phyloP scores from a whole-genome alignment of 2,888 invertebrate genomes.

The Heliconius sara region DNA sequence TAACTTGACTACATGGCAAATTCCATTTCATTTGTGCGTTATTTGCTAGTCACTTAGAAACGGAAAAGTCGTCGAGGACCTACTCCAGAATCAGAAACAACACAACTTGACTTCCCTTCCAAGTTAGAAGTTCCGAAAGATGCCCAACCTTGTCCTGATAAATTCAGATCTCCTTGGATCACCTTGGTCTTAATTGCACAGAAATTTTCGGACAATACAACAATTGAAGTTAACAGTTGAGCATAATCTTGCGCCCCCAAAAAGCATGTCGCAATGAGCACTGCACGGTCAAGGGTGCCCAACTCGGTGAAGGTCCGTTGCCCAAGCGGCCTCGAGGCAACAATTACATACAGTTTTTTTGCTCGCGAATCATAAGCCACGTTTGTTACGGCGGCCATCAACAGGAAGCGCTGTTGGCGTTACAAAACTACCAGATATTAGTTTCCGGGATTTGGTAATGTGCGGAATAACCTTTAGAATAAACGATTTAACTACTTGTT shows the following conservation, averaged over 20 bases:
- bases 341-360: conserved; percentile 20
- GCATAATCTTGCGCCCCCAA: conserved; percentile 16
- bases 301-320: conserved; percentile 47
- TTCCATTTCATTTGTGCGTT: too few relatives aligned
- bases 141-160: not conserved
- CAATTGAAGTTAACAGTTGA: conserved; percentile 11
- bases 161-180: not conserved
- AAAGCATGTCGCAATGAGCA: conserved; percentile 30
- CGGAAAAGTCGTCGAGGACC: not conserved
- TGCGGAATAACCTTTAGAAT: conserved; percentile 17
- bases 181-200: conserved; percentile 13
- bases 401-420: conserved; percentile 32
- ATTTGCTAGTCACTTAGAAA: too few relatives aligned
- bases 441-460: conserved; percentile 25
- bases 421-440: conserved; percentile 19
- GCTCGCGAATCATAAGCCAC: conserved; percentile 11
- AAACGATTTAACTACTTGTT: not conserved
- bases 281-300: conserved; percentile 45
- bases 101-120: not conserved
- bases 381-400: conserved; percentile 19
- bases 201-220: conserved; percentile 15
- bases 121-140: not conserved
- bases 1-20: too few relatives aligned
- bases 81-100: not conserved
- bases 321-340: conserved; percentile 39